Evolutionary conservation across 2,113 vertebrate species (phyloP).

Genomic region (Piaya cayana): DNA sequence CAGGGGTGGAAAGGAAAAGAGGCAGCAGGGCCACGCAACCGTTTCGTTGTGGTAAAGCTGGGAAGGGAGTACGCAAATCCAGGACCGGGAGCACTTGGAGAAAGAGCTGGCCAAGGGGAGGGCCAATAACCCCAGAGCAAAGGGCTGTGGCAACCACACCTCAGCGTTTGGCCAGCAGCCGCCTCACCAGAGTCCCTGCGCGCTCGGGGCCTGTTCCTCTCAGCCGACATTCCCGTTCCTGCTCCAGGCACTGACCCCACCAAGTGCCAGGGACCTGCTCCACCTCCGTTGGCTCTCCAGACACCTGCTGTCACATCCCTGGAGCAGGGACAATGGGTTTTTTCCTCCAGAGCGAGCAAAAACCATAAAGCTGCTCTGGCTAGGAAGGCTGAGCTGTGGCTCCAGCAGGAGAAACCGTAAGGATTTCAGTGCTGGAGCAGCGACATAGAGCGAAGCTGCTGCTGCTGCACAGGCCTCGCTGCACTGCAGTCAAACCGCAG

Average conservation of each 20-base stretch:
- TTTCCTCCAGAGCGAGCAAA: background rate
- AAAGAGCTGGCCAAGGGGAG: background rate
- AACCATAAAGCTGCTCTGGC: background rate
- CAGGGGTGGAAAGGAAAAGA: background rate
- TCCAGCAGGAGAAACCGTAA: background rate
- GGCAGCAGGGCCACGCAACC: accelerated
- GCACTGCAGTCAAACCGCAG: background rate
- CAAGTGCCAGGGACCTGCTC: background rate
- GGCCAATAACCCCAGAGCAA: background rate
- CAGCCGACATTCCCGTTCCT: background rate
- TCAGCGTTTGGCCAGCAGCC: accelerated
- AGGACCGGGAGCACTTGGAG: background rate
- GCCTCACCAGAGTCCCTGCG: background rate
- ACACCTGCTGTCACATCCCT: too few relatives aligned
- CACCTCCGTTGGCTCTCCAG: background rate
- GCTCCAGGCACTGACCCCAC: background rate
- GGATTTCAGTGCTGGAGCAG: background rate
- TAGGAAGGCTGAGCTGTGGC: background rate
- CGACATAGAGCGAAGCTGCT: background rate
- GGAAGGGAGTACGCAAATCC: background rate
- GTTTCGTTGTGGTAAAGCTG: background rate
- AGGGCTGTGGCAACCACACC: background rate
- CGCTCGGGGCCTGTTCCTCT: accelerated
- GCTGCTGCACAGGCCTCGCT: background rate
- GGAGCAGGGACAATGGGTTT: too few relatives aligned